A percentile compares a stretch with the other conserved stretches of the same genome.
phyloP scores from a whole-genome alignment of 2,888 invertebrate genomes.

The Lochmaea crataegi region DNA sequence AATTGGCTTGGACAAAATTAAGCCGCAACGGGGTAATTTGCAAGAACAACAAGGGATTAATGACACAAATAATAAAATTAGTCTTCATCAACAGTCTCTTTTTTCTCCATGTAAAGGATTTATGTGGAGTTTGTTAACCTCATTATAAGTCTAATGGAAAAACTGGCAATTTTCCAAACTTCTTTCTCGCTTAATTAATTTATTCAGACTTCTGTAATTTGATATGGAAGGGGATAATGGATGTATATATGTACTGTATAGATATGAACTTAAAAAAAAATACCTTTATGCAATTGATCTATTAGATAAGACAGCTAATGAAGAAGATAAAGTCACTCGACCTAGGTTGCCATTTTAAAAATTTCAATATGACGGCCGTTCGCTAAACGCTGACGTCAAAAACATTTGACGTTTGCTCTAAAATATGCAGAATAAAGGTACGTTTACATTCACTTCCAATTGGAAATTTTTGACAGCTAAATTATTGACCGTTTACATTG shows the following conservation, averaged over 20 bases:
- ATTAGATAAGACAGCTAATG: too few species aligned
- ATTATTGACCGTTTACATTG: too few species aligned
- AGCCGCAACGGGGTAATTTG: neutral
- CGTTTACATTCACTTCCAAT: too few species aligned
- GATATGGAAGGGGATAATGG: conserved; percentile 26
- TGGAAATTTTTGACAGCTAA: too few species aligned
- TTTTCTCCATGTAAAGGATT: conserved; percentile 12
- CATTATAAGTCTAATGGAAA: conserved; percentile 18
- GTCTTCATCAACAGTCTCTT: neutral
- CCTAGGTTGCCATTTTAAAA: too few species aligned
- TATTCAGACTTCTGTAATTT: conserved; percentile 30
- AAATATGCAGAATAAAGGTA: too few species aligned
- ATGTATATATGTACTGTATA: conserved; percentile 12
- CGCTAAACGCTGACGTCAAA: too few species aligned
- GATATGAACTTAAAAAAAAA: too few species aligned
- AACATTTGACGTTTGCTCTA: too few species aligned
- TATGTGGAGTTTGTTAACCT: conserved; percentile 33
- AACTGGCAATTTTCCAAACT: conserved; percentile 34
- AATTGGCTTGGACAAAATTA: neutral
- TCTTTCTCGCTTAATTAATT: conserved; percentile 32
- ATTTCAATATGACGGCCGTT: too few species aligned
- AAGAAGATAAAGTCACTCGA: too few species aligned
- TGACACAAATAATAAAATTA: conserved; percentile 5
- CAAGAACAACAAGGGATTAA: conserved; percentile 3
- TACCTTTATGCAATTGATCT: too few species aligned